These are phyloP conservation scores for Ochotona princeps DNA, from an alignment of 2,113 vertebrate genomes.

Conservation along the genomic window DNA sequence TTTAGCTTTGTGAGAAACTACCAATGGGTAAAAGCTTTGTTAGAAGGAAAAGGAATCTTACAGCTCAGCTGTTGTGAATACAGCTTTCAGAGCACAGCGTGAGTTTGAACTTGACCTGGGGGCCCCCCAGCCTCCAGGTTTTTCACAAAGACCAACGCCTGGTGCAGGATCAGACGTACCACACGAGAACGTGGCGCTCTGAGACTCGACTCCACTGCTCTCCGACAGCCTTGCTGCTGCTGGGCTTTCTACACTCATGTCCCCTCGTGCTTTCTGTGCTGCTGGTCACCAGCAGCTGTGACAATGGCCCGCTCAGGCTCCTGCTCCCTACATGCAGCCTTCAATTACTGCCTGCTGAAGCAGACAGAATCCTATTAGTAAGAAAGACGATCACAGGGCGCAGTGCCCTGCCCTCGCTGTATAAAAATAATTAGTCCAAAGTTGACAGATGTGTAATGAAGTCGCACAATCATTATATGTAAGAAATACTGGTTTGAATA, in stretches of 20 bases:
- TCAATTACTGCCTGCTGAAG: constrained; percentile 95
- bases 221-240: constrained; percentile 67
- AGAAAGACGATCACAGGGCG: constrained; percentile 88
- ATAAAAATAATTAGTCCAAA: constrained; percentile 93
- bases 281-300: constrained; percentile 85
- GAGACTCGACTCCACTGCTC: constrained; percentile 75
- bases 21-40: constrained; percentile 6
- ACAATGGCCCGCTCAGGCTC: constrained; percentile 85
- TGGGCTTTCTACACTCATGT: constrained; percentile 84
- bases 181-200: constrained; percentile 40
- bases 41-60: neutral
- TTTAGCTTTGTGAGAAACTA: constrained; percentile 49
- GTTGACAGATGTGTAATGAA: constrained; percentile 92
- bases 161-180: constrained; percentile 52
- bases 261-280: constrained; percentile 85
- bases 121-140: constrained; percentile 55
- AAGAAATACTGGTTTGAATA: constrained; percentile 78
- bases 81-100: constrained; percentile 5
- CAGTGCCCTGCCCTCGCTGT: constrained; percentile 90
- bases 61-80: neutral
- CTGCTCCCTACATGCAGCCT: constrained; percentile 88
- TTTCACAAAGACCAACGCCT: constrained; percentile 40
- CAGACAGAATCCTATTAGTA: constrained; percentile 96
- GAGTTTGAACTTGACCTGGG: constrained; percentile 30
- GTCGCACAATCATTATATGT: constrained; percentile 83